Conservation (phyloP, 2,797 vertebrate species). For the Diglossa cyanea region DNA sequence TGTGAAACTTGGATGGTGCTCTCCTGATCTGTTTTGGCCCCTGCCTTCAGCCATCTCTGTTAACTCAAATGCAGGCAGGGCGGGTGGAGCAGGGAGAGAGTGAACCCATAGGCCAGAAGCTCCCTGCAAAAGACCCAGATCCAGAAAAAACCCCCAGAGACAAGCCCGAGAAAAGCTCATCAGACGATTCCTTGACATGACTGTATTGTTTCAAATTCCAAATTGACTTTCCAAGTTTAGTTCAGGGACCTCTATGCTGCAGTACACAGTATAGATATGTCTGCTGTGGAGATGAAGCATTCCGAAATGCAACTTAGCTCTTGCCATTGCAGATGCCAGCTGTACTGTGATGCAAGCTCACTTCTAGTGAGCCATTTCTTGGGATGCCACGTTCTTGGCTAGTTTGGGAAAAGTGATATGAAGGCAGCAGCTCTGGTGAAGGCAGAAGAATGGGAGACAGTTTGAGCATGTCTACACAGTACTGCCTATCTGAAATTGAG, state of each 20-base stretch:
- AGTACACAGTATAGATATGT: neutral
- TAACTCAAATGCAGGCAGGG: neutral
- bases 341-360: neutral
- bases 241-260: neutral
- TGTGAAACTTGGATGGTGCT: neutral
- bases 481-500: neutral
- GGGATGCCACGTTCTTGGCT: accelerated
- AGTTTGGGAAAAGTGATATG: neutral
- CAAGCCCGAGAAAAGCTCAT: accelerated
- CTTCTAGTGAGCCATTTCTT: neutral
- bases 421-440: neutral
- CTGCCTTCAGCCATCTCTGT: neutral
- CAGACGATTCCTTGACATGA: neutral
- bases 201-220: neutral
- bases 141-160: accelerated
- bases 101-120: accelerated
- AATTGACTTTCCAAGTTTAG: neutral
- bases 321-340: neutral
- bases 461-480: neutral
- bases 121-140: neutral
- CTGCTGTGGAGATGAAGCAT: neutral
- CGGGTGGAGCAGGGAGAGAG: neutral
- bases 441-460: neutral
- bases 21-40: neutral
- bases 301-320: neutral